phyloP scores from a whole-genome alignment of 2,888 invertebrate genomes.

The Arrhopalites spinosus region DNA sequence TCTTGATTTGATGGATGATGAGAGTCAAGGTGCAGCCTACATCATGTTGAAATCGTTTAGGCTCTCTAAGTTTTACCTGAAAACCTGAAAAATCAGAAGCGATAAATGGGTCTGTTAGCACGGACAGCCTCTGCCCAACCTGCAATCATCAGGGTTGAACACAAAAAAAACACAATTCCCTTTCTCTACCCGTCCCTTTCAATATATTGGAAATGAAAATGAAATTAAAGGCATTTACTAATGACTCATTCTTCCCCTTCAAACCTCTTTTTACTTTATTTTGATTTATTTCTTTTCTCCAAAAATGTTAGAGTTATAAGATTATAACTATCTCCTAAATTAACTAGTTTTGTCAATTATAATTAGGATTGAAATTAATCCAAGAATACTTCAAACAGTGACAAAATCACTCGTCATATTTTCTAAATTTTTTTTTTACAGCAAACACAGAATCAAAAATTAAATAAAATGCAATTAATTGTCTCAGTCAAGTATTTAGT shows the following conservation, averaged over 20 bases:
- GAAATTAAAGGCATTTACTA: not conserved
- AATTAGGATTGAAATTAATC: not conserved
- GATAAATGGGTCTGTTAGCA: conserved; percentile 35
- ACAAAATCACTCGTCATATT: too few species aligned
- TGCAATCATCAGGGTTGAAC: conserved; percentile 3
- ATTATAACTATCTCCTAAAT: not conserved
- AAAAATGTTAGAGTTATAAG: not conserved
- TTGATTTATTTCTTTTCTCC: not conserved
- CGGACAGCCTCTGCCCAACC: conserved; percentile 33
- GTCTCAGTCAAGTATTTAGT: too few species aligned
- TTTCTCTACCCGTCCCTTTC: not conserved
- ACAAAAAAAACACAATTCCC: not conserved
- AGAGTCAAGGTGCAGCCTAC: too few species aligned
- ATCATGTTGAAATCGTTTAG: too few species aligned
- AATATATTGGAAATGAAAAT: not conserved
- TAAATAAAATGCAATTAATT: too few species aligned
- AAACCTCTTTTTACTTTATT: not conserved
- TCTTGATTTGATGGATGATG: too few species aligned
- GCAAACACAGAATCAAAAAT: too few species aligned
- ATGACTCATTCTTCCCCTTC: conserved; percentile 4
- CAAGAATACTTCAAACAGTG: too few species aligned
- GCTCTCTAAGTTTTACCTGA: conserved; percentile 8
- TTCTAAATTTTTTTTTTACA: too few species aligned
- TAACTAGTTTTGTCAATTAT: not conserved
- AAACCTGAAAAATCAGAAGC: conserved; percentile 27